Conservation (phyloP, 2,797 vertebrate genomes). For the Neomorphus geoffroyi region DNA sequence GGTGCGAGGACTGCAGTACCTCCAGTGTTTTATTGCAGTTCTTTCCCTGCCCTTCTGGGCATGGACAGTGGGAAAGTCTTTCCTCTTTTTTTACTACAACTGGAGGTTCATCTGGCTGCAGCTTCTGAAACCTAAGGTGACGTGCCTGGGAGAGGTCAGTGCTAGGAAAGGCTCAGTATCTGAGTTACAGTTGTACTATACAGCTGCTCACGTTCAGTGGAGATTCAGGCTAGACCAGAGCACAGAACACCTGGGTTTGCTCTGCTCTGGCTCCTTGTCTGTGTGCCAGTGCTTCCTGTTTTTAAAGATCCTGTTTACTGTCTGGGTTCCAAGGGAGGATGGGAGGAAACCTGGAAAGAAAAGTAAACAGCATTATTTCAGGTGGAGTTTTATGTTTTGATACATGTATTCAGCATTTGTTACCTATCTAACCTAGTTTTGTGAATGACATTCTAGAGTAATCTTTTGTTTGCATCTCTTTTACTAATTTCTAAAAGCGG, state of each 20-base stretch:
- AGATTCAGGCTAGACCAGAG: not conserved
- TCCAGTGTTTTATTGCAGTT: not conserved
- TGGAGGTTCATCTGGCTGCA: not conserved
- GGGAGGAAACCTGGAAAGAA: conserved; percentile 43
- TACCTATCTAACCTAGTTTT: not conserved
- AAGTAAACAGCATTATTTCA: conserved; percentile 25
- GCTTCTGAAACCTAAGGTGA: not conserved
- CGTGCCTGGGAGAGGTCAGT: not conserved
- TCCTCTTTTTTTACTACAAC: not conserved
- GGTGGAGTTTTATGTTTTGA: not conserved
- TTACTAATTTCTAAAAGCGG: not conserved
- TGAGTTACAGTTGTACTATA: not conserved
- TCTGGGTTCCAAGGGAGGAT: conserved; percentile 52
- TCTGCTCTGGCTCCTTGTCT: conserved; percentile 18
- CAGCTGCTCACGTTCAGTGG: not conserved
- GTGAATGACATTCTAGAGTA: not conserved
- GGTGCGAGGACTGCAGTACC: not conserved
- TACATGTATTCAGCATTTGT: not conserved
- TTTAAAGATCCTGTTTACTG: conserved; percentile 62
- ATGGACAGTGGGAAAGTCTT: not conserved
- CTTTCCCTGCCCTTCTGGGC: not conserved
- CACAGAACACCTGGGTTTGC: not conserved
- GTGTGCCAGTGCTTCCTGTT: conserved; percentile 57
- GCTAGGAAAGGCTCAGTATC: not conserved
- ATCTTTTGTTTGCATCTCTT: not conserved